These are phyloP conservation scores for Neodiprion virginianus DNA, from an alignment of 1,140 invertebrate genomes.

Conservation along the genomic window DNA sequence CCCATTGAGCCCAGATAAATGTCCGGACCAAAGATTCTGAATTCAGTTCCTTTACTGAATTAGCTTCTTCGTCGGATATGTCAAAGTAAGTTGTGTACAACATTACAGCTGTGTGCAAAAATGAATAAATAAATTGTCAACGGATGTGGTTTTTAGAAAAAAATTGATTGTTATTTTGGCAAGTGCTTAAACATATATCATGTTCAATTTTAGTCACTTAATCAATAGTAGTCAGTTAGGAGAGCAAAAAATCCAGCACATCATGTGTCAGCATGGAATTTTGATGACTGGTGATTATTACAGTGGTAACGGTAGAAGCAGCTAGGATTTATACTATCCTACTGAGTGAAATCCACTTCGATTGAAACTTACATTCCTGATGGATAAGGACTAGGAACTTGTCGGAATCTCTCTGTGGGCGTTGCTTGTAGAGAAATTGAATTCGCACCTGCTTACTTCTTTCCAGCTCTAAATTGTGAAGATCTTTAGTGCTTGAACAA, in stretches of 20 bases:
- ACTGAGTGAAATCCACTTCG: neutral
- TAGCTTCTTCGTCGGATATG: constrained; percentile 25
- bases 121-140: neutral
- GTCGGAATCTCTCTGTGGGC: constrained; percentile 68
- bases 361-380: constrained; percentile 73
- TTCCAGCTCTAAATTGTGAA: constrained; percentile 62
- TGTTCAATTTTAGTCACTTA: too few relatives aligned
- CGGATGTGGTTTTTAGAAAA: too few relatives aligned
- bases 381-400: constrained; percentile 80
- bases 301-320: too few relatives aligned
- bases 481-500: constrained; percentile 59
- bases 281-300: too few relatives aligned
- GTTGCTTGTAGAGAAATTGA: constrained; percentile 79
- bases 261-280: too few relatives aligned
- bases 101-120: constrained; percentile 40
- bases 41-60: constrained; percentile 52
- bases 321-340: neutral
- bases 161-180: too few relatives aligned
- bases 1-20: constrained; percentile 86
- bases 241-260: too few relatives aligned
- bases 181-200: too few relatives aligned
- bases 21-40: constrained; percentile 72
- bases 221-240: too few relatives aligned
- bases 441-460: constrained; percentile 74
- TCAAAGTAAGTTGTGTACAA: constrained; percentile 49